These are phyloP conservation scores for Vesta saturnalis DNA, from an alignment of 2,888 invertebrate species.

Conservation along the genomic window DNA sequence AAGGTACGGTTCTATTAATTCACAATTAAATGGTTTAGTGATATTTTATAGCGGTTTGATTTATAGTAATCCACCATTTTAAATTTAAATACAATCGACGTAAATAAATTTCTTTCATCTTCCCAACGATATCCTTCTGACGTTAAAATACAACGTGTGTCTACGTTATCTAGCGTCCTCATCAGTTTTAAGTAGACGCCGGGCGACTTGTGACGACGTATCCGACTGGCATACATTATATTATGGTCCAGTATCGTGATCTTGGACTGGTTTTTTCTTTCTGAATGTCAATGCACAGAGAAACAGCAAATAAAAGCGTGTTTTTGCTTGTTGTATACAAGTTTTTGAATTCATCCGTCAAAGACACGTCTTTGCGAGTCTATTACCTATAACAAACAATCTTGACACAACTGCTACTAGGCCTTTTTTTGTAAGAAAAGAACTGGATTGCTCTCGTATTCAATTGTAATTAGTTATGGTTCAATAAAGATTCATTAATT, in stretches of 20 bases:
- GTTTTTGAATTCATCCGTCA: slow-evolving; percentile 56
- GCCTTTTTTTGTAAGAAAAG: slow-evolving; percentile 1
- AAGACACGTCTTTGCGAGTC: slow-evolving; percentile 51
- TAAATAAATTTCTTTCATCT: slow-evolving; percentile 51
- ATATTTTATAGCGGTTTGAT: slow-evolving; percentile 29
- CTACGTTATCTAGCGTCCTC: slow-evolving; percentile 54
- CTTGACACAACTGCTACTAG: slow-evolving; percentile 21
- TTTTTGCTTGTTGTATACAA: slow-evolving; percentile 56
- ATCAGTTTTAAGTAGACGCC: slow-evolving; percentile 56
- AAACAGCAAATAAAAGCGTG: slow-evolving; percentile 48
- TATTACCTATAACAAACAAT: slow-evolving; percentile 48
- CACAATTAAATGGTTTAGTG: slow-evolving; percentile 19
- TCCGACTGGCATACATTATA: slow-evolving; percentile 55
- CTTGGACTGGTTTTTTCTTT: slow-evolving; percentile 52
- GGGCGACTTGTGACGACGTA: slow-evolving; percentile 49
- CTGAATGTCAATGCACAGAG: slow-evolving; percentile 45
- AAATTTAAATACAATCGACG: slow-evolving; percentile 56
- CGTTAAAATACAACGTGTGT: slow-evolving; percentile 58
- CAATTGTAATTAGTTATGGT: slow-evolving; percentile 5
- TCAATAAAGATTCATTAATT: background rate
- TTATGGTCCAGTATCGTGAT: slow-evolving; percentile 50
- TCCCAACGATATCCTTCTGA: slow-evolving; percentile 47
- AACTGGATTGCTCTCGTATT: slow-evolving; percentile 13
- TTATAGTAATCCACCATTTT: slow-evolving; percentile 26
- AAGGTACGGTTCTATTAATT: background rate